phyloP scores from a whole-genome alignment of 23 tunicate species.

The Trididemnum miniatum region DNA sequence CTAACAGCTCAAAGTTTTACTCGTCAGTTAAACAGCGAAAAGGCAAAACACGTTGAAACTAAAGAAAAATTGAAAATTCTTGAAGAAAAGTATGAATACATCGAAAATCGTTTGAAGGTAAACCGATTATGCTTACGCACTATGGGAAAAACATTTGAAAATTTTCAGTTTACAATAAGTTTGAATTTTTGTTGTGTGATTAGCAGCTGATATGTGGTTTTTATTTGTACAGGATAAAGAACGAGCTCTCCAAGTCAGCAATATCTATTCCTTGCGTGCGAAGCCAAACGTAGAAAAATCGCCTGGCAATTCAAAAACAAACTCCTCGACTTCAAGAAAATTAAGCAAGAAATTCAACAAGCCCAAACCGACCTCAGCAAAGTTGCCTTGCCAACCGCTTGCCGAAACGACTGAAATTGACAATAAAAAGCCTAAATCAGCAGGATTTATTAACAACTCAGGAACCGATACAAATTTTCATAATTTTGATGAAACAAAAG shows the following conservation, averaged over 20 bases:
- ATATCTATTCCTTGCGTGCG: constrained; percentile 78
- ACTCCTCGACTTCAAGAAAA: not conserved
- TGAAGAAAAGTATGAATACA: constrained; percentile 19
- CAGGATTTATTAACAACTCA: not conserved
- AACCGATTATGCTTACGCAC: no score
- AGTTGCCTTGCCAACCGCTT: no score
- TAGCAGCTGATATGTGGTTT: not conserved
- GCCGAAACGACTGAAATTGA: not conserved
- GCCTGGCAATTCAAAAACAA: constrained; percentile 6
- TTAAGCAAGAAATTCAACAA: not conserved
- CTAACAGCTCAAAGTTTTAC: constrained; percentile 40
- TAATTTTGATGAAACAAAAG: no score
- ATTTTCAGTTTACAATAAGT: no score
- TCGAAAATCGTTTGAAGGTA: constrained; percentile 40
- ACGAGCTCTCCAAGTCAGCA: constrained; percentile 78
- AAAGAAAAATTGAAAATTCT: constrained; percentile 45
- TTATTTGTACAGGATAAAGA: constrained; percentile 72
- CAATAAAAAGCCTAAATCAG: not conserved
- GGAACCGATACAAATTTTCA: no score
- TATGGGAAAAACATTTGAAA: no score
- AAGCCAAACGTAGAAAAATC: constrained; percentile 56
- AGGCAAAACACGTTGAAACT: constrained; percentile 46
- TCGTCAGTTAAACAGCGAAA: constrained; percentile 47
- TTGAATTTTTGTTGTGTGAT: no score
- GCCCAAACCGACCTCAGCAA: no score